phyloP scores from a whole-genome alignment of 2,888 invertebrate species.

The Amblyjoppa fuscipennis region DNA sequence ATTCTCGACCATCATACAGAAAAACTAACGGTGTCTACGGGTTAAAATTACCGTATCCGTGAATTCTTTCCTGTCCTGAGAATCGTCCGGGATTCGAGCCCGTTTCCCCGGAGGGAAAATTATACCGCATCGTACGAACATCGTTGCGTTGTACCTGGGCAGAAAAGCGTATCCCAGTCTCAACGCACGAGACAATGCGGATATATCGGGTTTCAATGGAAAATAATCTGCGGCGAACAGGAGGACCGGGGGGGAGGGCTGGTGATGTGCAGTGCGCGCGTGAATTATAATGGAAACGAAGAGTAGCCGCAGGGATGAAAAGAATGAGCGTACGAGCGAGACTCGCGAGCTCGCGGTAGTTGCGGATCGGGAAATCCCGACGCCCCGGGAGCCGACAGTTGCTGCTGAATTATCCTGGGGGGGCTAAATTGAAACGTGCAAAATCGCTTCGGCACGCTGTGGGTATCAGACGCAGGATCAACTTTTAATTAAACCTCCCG shows the following conservation, averaged over 20 bases:
- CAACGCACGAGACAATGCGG: background rate
- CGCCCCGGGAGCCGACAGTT: slow-evolving; percentile 56
- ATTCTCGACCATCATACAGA: no score
- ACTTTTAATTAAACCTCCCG: slow-evolving; percentile 81
- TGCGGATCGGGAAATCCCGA: slow-evolving; percentile 24
- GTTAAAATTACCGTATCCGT: background rate
- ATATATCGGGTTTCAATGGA: slow-evolving; percentile 1
- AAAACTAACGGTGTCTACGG: background rate
- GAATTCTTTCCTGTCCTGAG: background rate
- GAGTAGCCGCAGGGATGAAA: slow-evolving; percentile 44
- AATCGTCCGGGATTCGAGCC: background rate
- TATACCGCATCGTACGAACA: background rate
- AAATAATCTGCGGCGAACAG: slow-evolving; percentile 45
- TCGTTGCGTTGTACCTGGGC: background rate
- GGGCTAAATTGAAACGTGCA: slow-evolving; percentile 75
- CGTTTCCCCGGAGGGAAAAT: background rate
- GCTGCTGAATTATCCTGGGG: slow-evolving; percentile 75
- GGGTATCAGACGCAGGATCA: slow-evolving; percentile 79
- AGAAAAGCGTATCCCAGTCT: background rate
- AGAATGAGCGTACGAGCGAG: slow-evolving; percentile 39
- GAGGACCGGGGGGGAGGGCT: no score
- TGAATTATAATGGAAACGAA: slow-evolving; percentile 38
- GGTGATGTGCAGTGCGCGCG: background rate
- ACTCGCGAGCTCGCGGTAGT: slow-evolving; percentile 7
- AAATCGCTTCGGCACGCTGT: slow-evolving; percentile 73